These are phyloP conservation scores for Ophioderma brevispina DNA, from an alignment of 35 echinoderm and acorn worm species.

Conservation along the genomic window DNA sequence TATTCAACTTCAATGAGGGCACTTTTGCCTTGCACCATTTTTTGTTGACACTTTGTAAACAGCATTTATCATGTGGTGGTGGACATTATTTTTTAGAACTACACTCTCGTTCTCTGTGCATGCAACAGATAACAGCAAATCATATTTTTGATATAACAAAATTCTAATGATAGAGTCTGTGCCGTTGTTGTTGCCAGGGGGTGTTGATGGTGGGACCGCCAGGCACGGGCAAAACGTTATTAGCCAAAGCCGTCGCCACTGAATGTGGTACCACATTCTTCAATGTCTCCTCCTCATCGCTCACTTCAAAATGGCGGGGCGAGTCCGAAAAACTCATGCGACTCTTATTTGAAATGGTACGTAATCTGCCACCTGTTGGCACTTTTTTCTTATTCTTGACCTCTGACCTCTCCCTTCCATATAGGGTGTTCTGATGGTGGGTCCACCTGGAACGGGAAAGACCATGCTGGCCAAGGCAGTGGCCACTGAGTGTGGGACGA, in stretches of 20 bases:
- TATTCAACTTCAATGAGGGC: too few relatives aligned
- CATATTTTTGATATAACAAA: too few relatives aligned
- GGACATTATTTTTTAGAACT: too few relatives aligned
- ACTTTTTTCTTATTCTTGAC: conserved; percentile 34
- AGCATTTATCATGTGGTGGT: too few relatives aligned
- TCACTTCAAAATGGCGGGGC: conserved; percentile 85
- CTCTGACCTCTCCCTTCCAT: background rate
- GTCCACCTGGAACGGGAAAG: conserved; percentile 86
- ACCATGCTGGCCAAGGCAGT: conserved; percentile 83
- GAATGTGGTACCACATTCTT: conserved; percentile 91
- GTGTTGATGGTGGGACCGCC: conserved; percentile 85
- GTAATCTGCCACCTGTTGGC: conserved; percentile 18
- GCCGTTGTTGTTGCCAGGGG: conserved; percentile 25
- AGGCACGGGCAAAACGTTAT: conserved; percentile 81
- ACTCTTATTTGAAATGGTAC: conserved; percentile 95
- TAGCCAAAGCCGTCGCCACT: conserved; percentile 86
- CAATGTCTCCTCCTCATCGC: conserved; percentile 76
- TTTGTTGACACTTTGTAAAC: too few relatives aligned
- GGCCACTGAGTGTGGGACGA: conserved; percentile 82
- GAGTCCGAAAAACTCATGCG: conserved; percentile 88
- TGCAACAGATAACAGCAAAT: too few relatives aligned
- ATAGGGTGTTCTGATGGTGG: conserved; percentile 76
- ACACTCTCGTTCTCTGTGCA: too few relatives aligned
- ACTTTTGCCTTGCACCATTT: too few relatives aligned
- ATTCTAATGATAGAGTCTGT: background rate